Percentiles rank a stretch among this genome's conserved stretches.
Evolutionary conservation across 2,888 invertebrate genomes (phyloP).

Genomic region (Polietes domitor): DNA sequence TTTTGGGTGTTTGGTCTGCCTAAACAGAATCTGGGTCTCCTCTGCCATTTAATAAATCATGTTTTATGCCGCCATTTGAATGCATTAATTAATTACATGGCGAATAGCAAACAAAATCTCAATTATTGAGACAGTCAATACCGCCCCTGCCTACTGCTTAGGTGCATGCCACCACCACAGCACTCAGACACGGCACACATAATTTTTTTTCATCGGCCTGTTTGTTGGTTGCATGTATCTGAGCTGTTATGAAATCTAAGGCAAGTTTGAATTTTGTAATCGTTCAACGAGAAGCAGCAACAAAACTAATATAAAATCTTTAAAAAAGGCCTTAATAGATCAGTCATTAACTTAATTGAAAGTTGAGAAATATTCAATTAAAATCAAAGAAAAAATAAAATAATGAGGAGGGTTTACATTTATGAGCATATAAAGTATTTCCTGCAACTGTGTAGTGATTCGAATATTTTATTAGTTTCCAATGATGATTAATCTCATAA

Average conservation of each 20-base stretch:
- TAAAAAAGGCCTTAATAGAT: neutral
- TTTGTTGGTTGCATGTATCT: neutral
- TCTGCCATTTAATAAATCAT: conserved; percentile 3
- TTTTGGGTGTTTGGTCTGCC: neutral
- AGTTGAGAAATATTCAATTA: conserved; percentile 43
- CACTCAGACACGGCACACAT: neutral
- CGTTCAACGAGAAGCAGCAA: neutral
- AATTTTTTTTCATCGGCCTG: neutral
- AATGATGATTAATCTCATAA: too few species aligned
- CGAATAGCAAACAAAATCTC: neutral
- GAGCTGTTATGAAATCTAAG: neutral
- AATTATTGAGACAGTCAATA: conserved; percentile 1
- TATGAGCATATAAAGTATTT: neutral
- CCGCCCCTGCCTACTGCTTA: neutral
- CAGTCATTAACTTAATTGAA: conserved; percentile 46
- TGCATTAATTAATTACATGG: neutral
- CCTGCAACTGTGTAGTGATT: too few species aligned
- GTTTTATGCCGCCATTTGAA: neutral
- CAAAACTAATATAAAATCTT: neutral
- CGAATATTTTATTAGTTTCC: too few species aligned
- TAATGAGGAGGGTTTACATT: neutral
- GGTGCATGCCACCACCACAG: neutral
- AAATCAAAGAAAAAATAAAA: neutral
- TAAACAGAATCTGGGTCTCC: neutral
- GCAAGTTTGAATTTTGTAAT: neutral